Base-by-base conservation (phyloP, 2,797 vertebrate genomes). In the Oreochromis mossambicus region DNA sequence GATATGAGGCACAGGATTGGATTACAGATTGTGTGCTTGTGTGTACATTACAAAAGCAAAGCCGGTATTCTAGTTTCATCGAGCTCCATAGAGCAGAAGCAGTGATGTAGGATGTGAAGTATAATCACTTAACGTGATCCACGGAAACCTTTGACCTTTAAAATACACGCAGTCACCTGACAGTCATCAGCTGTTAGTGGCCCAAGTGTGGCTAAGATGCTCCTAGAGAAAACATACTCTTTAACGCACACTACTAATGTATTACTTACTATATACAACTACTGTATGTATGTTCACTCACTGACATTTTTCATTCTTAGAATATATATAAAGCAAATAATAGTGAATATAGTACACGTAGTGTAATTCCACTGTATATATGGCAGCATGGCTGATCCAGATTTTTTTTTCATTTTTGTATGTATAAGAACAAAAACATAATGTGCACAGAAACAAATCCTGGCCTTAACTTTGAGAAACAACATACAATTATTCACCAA, bases 1-100 rank as follows among this genome's bases (percentile, higher is more conserved):
- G 84, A 93, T 91, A 87, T 82, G 82, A 91, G 87, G 79, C 88
- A 81, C 68, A 7, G 75, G 86, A 48, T 93, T 77, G 9, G 50
- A 52, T 92, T 85, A 84, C 91, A 61, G 82, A 19, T n/a, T 77
- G 19, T 26, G 51, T 80, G 73, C 32, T 68, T 70, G 73, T 58
- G 73, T 89, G 81, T 51, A 81, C 78, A 81, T 11, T 46, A 34
- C 15, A 34, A 80, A 79, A 79, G 58, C 82, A 78, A 84, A 79
- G 87, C 66, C 66, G 36, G 61, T 88, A 76, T 82, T 83, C 78
- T 51, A 46, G 77, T 81, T 86, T 63, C 79, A 82, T 81, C 51
- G 14, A 36, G 81, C 90, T 32, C 70, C 73, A 82, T 51, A 63
- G 78, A 61, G 41, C 83, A 79, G 63, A 79, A 51, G 48, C 52